Base-by-base conservation (phyloP, 2,797 vertebrate species). In the Tenualosa thibaudeaui region DNA sequence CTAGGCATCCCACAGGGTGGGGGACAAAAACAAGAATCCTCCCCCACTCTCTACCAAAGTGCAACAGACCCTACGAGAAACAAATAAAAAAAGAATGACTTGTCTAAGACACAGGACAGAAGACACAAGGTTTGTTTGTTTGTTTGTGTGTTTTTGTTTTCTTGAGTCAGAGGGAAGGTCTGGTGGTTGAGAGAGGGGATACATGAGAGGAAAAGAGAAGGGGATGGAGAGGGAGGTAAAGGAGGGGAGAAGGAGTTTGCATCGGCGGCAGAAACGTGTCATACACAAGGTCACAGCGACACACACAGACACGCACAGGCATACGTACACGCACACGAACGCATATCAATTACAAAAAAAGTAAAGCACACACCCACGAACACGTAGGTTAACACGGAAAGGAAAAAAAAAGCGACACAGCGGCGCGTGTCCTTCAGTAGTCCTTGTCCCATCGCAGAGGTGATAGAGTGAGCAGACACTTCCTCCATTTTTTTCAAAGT, bases 321-420 rank as follows among this genome's bases (percentile, higher is more conserved):
- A 84, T 43, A 81, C 65, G 71, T 51, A 84, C 68, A 91, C 89
- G 82, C 84, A 89, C 87, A n/a, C 88, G 68, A 90, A 87, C 90
- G 94, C 90, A 81, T 91, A 93, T 93, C 22, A 56, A 86, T 85
- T 75, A 87, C 85, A 81, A 82, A 86, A 88, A 37, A 84, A 81
- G 62, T 84, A 86, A 93, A 94, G 94, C 94, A 94, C 92, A 94
- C 92, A 60, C 92, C 90, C 90, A 93, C 91, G 88, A 93, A 95
- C 92, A 94, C 92, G 56, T 90, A 94, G 91, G 93, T 92, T 78
- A 78, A 93, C 93, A 90, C 90, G 91, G 89, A 91, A 90, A 87
- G 89, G 88, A 92, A 94, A 93, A 86, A 49, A 94, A 93, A 86
- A 81, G 92, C 90, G 88, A 94, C 90, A 93, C 90, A 82, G 87